phyloP scores from a whole-genome alignment of 2,797 vertebrate genomes.

The Helarctos malayanus region DNA sequence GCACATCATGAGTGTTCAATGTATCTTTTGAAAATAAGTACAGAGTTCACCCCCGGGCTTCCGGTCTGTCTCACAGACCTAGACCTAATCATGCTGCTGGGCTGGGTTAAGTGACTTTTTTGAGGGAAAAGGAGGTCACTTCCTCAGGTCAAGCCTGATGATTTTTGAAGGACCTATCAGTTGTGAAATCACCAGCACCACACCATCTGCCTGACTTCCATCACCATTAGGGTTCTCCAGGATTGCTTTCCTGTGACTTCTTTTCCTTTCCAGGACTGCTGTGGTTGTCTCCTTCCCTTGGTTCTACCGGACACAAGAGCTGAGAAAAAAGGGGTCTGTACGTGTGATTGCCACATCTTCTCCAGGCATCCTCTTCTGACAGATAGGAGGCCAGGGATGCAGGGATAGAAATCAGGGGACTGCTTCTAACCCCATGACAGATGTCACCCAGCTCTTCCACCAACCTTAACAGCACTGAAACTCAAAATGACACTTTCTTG shows the following conservation, averaged over 20 bases:
- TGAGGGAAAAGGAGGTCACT: neutral
- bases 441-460: neutral
- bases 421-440: neutral
- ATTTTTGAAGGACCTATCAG: neutral
- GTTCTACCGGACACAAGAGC: neutral
- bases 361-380: neutral
- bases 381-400: neutral
- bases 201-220: neutral
- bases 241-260: neutral
- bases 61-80: neutral
- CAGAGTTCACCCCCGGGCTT: neutral
- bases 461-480: neutral
- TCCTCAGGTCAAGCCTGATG: neutral
- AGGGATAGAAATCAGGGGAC: no score
- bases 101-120: neutral
- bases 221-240: neutral
- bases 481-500: neutral
- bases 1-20: neutral
- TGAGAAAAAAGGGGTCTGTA: neutral
- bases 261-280: neutral
- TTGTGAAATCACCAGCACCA: neutral
- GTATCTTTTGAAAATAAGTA: conserved; percentile 7
- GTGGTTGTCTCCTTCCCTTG: neutral
- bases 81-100: neutral
- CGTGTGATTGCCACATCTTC: neutral